Conservation (phyloP, 2,113 vertebrate species). For the Microcebus murinus region DNA sequence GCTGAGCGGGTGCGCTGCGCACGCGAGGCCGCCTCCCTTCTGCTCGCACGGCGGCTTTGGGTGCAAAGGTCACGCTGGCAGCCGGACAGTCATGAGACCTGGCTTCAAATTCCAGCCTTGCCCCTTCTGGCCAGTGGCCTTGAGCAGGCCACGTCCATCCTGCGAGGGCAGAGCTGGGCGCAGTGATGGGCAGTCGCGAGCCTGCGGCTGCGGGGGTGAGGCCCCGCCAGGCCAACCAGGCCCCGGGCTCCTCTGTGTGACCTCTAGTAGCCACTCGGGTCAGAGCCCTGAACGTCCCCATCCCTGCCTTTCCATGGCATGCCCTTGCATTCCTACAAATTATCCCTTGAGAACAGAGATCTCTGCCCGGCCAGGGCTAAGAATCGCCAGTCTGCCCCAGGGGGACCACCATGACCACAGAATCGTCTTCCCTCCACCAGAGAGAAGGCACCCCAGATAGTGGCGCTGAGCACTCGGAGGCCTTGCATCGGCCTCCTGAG, state of each 20-base stretch:
- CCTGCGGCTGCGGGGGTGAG: fast-evolving
- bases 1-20: fast-evolving
- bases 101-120: not conserved
- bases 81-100: fast-evolving
- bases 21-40: fast-evolving
- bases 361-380: not conserved
- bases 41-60: fast-evolving
- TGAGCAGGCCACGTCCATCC: fast-evolving
- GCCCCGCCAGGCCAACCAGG: fast-evolving
- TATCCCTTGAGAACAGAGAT: not conserved
- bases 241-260: fast-evolving
- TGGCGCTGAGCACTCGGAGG: fast-evolving
- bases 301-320: fast-evolving
- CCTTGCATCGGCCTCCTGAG: not conserved
- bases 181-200: fast-evolving
- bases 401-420: not conserved
- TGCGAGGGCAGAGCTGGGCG: not conserved
- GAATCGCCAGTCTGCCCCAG: fast-evolving
- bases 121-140: fast-evolving
- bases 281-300: fast-evolving
- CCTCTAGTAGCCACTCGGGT: fast-evolving
- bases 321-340: not conserved
- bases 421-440: not conserved
- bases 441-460: not conserved
- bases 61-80: fast-evolving